These are phyloP conservation scores for Mylabris sibirica DNA, from an alignment of 2,888 invertebrate species.

Conservation along the genomic window DNA sequence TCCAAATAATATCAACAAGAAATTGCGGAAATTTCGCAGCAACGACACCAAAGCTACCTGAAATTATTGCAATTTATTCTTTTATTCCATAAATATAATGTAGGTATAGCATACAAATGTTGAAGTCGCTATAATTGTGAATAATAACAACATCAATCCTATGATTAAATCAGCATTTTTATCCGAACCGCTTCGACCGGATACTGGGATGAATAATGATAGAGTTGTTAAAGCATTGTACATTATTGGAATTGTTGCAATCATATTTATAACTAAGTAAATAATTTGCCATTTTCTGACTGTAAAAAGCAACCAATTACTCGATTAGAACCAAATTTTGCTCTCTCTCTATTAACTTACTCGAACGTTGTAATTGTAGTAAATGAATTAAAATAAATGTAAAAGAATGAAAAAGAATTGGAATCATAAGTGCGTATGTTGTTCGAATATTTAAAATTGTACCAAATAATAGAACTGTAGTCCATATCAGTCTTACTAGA, in stretches of 20 bases:
- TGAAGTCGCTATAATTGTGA: conserved; percentile 58
- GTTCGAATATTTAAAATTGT: conserved; percentile 52
- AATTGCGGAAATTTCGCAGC: conserved; percentile 45
- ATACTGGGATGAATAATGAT: conserved; percentile 58
- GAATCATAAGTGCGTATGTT: conserved; percentile 52
- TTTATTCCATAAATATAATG: no score
- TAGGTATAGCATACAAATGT: no score
- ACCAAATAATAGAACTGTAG: conserved; percentile 49
- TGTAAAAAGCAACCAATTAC: conserved; percentile 32
- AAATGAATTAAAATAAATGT: conserved; percentile 48
- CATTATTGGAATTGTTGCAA: conserved; percentile 51
- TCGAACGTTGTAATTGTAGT: conserved; percentile 44
- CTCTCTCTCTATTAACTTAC: conserved; percentile 38
- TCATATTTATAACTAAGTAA: conserved; percentile 47
- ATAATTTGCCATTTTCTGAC: conserved; percentile 52
- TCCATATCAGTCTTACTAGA: conserved; percentile 55
- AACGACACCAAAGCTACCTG: conserved; percentile 50
- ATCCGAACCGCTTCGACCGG: conserved; percentile 60
- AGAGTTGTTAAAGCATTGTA: conserved; percentile 45
- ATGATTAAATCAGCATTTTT: conserved; percentile 63
- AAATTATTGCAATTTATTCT: background rate
- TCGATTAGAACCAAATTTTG: background rate
- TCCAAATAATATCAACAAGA: conserved; percentile 41
- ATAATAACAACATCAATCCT: conserved; percentile 55
- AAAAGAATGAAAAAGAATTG: conserved; percentile 54